Evolutionary conservation across 2,113 vertebrate genomes (phyloP), one percentile per base, ranked within the genome.

Genomic region (Alligator sinensis): DNA sequence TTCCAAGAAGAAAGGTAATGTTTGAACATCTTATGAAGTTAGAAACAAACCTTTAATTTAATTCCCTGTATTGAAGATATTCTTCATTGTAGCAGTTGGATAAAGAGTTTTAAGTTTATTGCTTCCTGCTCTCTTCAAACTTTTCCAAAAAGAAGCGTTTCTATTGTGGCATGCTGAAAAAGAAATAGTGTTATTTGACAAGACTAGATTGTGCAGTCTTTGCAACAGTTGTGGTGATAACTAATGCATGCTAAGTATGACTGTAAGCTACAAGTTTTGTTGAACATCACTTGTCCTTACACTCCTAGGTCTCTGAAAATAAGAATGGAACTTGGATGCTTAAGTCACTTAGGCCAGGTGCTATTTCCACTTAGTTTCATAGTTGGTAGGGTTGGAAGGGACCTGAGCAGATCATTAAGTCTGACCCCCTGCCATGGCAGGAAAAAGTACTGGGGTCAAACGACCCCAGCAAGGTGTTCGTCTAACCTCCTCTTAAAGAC

Each of bases 1-100:
- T 97, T 99, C 99, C 2, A 99, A 99, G 98, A 99, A 99, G 97
- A 99, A 99, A 99, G 99, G 99, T 99, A 98, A 95, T 25, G 2
- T 4, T 47, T 70, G 11, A 0, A 5, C 6, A 59, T 81, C 78
- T 90, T 79, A 7, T 77, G 19, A 18, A 25, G 55, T 15, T 72
- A 63, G 62, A 59, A 18, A 6, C 19, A 63, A 81, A 12, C 28
- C 18, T 82, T 82, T 89, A 70, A 9, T 16, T 72, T 12, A 38
- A 34, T 72, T 22, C 70, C 38, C 34, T 24, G 11, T 38, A 22
- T 72, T 21, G 12, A 22, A 21, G 19, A 21, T 7, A 24, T 5
- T 38, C 34, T 2, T 74, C 34, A 47, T 21, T 47, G 70, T 47
- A 38, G 34, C 19, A 6, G 14, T 7, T 47, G 34, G 21, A 12